Evolutionary conservation across 1,140 invertebrate genomes (phyloP).

Genomic region (Leptinotarsa lineolata): DNA sequence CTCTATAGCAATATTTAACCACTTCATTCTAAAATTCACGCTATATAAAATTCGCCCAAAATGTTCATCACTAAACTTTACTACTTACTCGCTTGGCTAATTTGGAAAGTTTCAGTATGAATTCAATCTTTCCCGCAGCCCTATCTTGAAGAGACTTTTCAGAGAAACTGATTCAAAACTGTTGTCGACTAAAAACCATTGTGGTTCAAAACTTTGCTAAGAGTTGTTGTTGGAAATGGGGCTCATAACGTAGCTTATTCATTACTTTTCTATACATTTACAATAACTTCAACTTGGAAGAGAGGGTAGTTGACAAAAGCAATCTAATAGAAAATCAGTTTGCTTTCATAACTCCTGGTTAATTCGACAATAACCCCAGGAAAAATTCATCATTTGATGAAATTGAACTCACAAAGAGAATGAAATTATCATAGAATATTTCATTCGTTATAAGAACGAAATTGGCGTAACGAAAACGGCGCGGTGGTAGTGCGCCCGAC

Average conservation of each 20-base stretch:
- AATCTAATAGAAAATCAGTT: neutral
- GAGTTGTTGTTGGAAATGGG: neutral
- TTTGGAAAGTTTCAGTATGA: neutral
- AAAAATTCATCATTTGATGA: too few species aligned
- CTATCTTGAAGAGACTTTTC: neutral
- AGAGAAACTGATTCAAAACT: constrained; percentile 12
- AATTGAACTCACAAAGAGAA: too few species aligned
- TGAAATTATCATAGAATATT: too few species aligned
- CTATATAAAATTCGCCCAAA: too few species aligned
- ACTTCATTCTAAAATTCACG: too few species aligned
- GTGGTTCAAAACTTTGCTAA: constrained; percentile 7
- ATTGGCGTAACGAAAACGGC: too few species aligned
- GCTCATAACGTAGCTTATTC: constrained; percentile 10
- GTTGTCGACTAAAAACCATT: neutral
- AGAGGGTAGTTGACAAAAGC: neutral
- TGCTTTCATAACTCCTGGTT: neutral
- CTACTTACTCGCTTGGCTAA: neutral
- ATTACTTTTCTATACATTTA: constrained; percentile 35
- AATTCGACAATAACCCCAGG: too few species aligned
- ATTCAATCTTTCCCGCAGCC: neutral
- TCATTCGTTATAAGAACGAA: too few species aligned
- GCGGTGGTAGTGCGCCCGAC: too few species aligned
- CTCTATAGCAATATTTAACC: neutral
- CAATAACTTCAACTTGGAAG: neutral
- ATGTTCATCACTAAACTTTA: neutral